phyloP scores from a whole-genome alignment of 2,797 vertebrate genomes.

The Periparus ater region DNA sequence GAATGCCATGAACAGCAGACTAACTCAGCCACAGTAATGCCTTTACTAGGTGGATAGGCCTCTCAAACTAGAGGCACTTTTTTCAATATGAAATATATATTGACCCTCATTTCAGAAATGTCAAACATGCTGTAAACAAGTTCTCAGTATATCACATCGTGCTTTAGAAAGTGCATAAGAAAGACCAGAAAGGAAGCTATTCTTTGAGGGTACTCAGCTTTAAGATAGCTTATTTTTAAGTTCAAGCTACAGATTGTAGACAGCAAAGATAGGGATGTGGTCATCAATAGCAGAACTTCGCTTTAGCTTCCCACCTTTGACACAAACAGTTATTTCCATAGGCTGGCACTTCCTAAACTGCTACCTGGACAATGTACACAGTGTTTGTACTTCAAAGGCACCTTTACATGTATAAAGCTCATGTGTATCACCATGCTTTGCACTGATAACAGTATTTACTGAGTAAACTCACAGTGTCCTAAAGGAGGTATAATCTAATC shows the following conservation, averaged over 20 bases:
- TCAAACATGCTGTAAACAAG: background rate
- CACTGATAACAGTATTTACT: background rate
- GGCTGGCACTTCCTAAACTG: background rate
- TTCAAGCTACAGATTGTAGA: background rate
- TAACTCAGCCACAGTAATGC: background rate
- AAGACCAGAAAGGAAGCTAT: background rate
- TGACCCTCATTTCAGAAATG: constrained; percentile 10
- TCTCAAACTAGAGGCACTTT: background rate
- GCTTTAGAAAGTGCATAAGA: background rate
- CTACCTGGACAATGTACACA: background rate
- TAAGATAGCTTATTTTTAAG: background rate
- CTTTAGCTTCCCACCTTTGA: background rate
- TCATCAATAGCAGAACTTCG: background rate
- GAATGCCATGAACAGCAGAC: background rate
- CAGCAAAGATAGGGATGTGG: background rate
- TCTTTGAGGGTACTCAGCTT: background rate
- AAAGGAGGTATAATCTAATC: background rate
- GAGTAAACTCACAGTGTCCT: background rate
- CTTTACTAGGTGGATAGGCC: background rate
- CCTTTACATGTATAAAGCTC: background rate
- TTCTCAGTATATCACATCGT: background rate
- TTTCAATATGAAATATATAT: constrained; percentile 39
- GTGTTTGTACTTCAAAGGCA: background rate
- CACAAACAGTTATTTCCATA: background rate
- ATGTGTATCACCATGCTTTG: background rate